A percentile compares a stretch with the other conserved stretches of the same genome.
phyloP scores from a whole-genome alignment of 2,113 vertebrate genomes.

The Sula dactylatra region DNA sequence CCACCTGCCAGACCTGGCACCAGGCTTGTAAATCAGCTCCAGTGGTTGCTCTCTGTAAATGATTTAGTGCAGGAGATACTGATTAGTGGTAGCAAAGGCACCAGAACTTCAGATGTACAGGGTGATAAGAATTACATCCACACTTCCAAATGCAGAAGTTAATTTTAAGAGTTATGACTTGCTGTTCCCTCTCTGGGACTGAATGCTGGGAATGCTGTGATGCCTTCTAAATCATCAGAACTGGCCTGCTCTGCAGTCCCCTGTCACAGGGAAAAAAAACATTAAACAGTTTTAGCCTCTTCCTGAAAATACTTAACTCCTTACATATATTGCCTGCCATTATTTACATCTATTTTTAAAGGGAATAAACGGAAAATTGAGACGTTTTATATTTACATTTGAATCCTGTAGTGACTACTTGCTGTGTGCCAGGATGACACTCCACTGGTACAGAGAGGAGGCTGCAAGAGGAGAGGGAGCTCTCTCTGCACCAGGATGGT shows the following conservation, averaged over 20 bases:
- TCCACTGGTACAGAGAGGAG: neutral
- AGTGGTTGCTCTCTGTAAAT: neutral
- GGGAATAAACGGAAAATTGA: neutral
- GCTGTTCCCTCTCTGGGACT: neutral
- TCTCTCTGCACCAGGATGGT: neutral
- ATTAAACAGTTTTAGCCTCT: neutral
- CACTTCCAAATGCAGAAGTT: neutral
- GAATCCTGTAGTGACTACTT: fast-evolving
- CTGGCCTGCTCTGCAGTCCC: neutral
- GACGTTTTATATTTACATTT: neutral
- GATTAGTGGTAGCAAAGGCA: neutral
- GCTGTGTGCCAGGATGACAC: fast-evolving
- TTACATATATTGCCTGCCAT: neutral
- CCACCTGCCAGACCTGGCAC: neutral
- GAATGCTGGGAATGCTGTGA: neutral
- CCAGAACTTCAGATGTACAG: neutral
- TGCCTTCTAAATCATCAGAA: neutral
- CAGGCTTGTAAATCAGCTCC: neutral
- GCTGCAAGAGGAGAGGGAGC: neutral
- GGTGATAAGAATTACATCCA: neutral
- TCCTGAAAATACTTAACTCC: neutral
- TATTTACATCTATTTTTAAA: neutral
- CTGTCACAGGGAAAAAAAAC: neutral
- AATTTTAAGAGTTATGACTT: neutral
- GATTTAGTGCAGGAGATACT: neutral